Conservation (phyloP, 2,888 invertebrate genomes). For the Ecliptopera silaceata region DNA sequence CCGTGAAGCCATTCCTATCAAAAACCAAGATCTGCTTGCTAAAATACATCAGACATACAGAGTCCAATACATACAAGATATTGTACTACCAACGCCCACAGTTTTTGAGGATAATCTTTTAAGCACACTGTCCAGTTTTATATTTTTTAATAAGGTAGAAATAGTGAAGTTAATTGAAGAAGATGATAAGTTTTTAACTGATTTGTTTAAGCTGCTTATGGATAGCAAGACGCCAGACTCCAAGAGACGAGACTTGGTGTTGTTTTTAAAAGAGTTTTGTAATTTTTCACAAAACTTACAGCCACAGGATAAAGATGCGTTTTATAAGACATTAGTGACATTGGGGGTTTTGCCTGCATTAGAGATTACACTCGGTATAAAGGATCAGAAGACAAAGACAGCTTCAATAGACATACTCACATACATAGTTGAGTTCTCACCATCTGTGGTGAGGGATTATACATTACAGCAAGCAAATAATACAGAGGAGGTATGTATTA, state of each 20-base stretch:
- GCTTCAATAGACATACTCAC: slow-evolving; percentile 99
- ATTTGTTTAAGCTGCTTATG: slow-evolving; percentile 96
- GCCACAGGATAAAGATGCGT: slow-evolving; percentile 97
- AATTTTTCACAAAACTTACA: slow-evolving; percentile 99
- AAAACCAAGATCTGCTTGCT: slow-evolving; percentile 95
- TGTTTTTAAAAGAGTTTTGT: slow-evolving; percentile 99
- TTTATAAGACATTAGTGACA: slow-evolving; percentile 96
- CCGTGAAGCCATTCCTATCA: slow-evolving; percentile 96
- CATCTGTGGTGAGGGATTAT: slow-evolving; percentile 98
- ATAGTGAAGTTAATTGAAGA: slow-evolving; percentile 99
- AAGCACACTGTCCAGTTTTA: slow-evolving; percentile 98
- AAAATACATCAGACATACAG: slow-evolving; percentile 99
- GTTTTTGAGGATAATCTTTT: slow-evolving; percentile 99
- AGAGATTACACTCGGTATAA: slow-evolving; percentile 95
- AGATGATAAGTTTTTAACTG: slow-evolving; percentile 97
- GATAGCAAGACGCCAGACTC: slow-evolving; percentile 93
- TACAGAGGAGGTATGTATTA: slow-evolving; percentile 89
- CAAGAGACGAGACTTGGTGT: slow-evolving; percentile 95
- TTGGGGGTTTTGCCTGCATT: slow-evolving; percentile 94
- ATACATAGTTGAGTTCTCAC: slow-evolving; percentile 98
- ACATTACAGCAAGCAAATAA: slow-evolving; percentile 96
- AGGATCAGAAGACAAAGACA: slow-evolving; percentile 96
- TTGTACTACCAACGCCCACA: slow-evolving; percentile 98
- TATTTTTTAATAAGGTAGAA: slow-evolving; percentile 99
- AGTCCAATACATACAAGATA: slow-evolving; percentile 99